Evolutionary conservation across 2,888 invertebrate species (phyloP).

Genomic region (Rhorus exstirpatorius): DNA sequence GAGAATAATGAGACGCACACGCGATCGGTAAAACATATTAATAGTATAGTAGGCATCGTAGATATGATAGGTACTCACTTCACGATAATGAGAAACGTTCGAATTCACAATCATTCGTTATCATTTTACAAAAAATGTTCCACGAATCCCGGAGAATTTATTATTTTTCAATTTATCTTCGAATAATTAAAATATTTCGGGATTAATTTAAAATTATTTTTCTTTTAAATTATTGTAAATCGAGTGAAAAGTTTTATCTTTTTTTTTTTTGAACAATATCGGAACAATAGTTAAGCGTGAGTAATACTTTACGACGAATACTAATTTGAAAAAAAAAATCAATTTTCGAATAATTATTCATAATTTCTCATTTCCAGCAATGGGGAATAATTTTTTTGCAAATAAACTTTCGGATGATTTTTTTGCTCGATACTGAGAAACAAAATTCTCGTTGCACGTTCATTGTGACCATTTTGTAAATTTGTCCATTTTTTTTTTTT

Average conservation of each 20-base stretch:
- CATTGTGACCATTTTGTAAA: no score
- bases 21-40: constrained; percentile 52
- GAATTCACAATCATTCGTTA: not conserved
- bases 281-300: no score
- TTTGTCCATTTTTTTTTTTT: not conserved
- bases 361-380: no score
- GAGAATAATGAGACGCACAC: constrained; percentile 53
- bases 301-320: no score
- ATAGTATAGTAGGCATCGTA: constrained; percentile 36
- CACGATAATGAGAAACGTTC: not conserved
- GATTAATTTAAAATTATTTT: not conserved
- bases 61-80: constrained; percentile 9
- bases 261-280: no score
- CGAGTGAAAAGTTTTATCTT: not conserved
- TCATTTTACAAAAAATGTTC: not conserved
- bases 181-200: not conserved
- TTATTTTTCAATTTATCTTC: not conserved
- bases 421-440: constrained; percentile 7
- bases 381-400: no score
- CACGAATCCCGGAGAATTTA: no score
- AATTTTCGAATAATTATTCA: no score
- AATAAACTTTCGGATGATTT: no score
- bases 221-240: not conserved
- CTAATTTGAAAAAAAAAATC: no score
- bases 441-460: no score